phyloP scores from a whole-genome alignment of 2,113 vertebrate species.

The Rutilus rutilus region DNA sequence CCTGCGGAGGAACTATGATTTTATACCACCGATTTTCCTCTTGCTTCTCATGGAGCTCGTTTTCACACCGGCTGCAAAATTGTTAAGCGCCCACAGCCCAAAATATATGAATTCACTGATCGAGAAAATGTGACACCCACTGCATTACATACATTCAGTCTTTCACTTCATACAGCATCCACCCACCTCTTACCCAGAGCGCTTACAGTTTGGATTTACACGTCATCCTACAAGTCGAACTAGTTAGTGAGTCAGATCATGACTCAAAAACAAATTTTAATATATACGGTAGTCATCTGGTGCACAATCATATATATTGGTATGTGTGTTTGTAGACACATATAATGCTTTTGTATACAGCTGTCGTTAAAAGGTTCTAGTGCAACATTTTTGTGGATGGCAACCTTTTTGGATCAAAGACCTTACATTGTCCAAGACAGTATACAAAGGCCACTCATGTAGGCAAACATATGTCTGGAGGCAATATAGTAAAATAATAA shows the following conservation, averaged over 20 bases:
- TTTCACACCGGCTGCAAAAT: not conserved
- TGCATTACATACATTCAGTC: not conserved
- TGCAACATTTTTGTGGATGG: not conserved
- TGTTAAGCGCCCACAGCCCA: not conserved
- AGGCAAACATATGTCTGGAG: not conserved
- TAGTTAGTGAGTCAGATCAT: not conserved
- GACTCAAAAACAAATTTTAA: not conserved
- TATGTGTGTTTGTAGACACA: not conserved
- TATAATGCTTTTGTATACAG: not conserved
- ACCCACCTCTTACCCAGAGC: not conserved
- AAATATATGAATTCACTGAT: not conserved
- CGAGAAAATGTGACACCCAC: not conserved
- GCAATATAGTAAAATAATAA: not conserved
- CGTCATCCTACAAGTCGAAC: not conserved
- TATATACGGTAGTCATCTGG: not conserved
- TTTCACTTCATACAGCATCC: not conserved
- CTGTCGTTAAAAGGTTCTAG: not conserved
- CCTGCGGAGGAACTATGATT: conserved; percentile 7
- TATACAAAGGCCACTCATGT: not conserved
- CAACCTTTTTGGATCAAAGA: not conserved
- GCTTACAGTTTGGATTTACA: not conserved
- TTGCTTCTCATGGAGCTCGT: not conserved
- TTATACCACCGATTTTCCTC: conserved; percentile 1
- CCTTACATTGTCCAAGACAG: not conserved
- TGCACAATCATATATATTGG: not conserved